Percentiles rank a stretch among this genome's conserved stretches.
phyloP scores from a whole-genome alignment of 2,797 vertebrate species.

The Onychomys leucogaster region DNA sequence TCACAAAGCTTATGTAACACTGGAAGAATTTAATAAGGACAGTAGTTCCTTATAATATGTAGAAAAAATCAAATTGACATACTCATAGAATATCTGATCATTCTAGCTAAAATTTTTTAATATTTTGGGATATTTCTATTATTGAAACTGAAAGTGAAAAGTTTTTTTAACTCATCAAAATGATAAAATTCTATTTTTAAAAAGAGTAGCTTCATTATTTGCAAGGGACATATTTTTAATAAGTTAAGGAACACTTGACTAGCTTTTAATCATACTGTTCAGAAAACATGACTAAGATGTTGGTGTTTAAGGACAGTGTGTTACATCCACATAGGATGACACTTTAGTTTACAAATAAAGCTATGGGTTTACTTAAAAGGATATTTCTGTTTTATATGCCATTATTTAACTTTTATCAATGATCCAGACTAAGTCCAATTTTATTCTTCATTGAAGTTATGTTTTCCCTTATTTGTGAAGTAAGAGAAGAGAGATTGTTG shows the following conservation, averaged over 20 bases:
- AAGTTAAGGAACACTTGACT: background rate
- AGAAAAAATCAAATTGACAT: slow-evolving; percentile 45
- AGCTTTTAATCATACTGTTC: slow-evolving; percentile 14
- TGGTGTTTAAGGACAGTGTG: background rate
- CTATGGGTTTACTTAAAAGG: background rate
- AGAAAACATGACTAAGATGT: background rate
- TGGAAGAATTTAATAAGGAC: slow-evolving; percentile 57
- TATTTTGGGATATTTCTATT: slow-evolving; percentile 57
- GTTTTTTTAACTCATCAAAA: slow-evolving; percentile 56
- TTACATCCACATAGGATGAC: background rate
- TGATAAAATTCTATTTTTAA: slow-evolving; percentile 41
- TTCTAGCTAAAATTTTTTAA: slow-evolving; percentile 60
- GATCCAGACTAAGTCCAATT: background rate
- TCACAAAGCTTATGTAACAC: background rate
- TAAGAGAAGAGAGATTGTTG: background rate
- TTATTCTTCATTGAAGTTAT: background rate
- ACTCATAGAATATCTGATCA: slow-evolving; percentile 25
- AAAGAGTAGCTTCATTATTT: slow-evolving; percentile 32
- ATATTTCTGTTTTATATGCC: background rate
- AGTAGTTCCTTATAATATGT: background rate
- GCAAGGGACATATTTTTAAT: slow-evolving; percentile 4
- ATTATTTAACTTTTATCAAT: background rate
- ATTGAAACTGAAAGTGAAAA: slow-evolving; percentile 65
- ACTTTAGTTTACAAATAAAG: background rate
- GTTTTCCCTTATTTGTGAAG: background rate